Base-by-base conservation (phyloP, 1,140 invertebrate genomes). In the Lucilia cuprina region DNA sequence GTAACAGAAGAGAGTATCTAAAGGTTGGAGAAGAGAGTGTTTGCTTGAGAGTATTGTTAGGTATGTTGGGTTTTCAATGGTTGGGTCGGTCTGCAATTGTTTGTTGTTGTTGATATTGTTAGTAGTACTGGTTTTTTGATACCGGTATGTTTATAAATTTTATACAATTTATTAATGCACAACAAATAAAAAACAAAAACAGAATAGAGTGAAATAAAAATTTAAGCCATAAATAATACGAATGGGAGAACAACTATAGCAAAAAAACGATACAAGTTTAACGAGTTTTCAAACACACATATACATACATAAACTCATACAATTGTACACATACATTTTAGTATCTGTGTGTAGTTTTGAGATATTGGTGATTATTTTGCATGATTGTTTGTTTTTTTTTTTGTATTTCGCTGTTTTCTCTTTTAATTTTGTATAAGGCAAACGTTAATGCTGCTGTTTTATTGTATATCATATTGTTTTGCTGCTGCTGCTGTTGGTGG, bases 291-390 rank as follows among this genome's bases (percentile, higher is more conserved):
- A 34, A 17, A 65, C 50, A 84, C 25, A 80, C 14, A 34, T 9
- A 80, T 7, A 84, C 49, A 65, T 12, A 80, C 25, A 78, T 49
- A 84, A n/a, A 82, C 87, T 87, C 87, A 86, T 82, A 86, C 86
- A 86, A 84, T 84, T 82, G 78, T 41, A 41, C 2, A 41, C 10
- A 41, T 41, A 3, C 10, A 25, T 19, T 19, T 2, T 25, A 12
- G 21, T 34, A 60, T 30, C 19, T 8, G 41, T 41, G 49, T 82
- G 19, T 65, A 34, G 65, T 30, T 65, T 82, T 70, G 65, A 70
- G 55, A 10, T 60, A 77, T 78, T 78, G 47, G 10, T 77, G 35
- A 83, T 65, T 70, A 83, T 65, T 65, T 65, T 35, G 82, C 50
- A 82, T 65, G 82, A 82, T 65, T 65, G 82, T 82, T 30, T 75